These are phyloP conservation scores for Colletes latitarsis DNA, from an alignment of 1,140 invertebrate species.

Conservation along the genomic window DNA sequence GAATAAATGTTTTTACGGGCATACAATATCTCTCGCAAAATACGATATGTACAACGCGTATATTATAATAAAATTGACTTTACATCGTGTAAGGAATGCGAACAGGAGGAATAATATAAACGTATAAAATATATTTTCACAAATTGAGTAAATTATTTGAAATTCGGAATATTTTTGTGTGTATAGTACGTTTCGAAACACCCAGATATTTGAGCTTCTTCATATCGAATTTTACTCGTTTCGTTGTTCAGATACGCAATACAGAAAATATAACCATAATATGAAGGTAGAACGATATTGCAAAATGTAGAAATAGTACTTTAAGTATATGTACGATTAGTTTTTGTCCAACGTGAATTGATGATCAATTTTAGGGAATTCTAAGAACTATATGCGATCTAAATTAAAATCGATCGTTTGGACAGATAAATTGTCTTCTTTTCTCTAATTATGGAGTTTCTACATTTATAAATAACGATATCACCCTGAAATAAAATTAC, in stretches of 20 bases:
- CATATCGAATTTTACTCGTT: not conserved
- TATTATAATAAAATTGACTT: no score
- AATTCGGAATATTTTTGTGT: not conserved
- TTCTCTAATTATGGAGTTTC: no score
- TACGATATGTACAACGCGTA: no score
- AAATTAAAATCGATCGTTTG: slow-evolving; percentile 14
- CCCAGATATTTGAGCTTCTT: not conserved
- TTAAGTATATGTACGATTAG: slow-evolving; percentile 12
- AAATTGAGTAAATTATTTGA: not conserved
- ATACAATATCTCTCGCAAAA: no score
- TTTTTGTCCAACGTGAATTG: slow-evolving; percentile 11
- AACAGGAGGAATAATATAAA: not conserved
- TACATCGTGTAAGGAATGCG: no score
- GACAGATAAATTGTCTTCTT: not conserved
- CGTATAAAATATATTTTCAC: not conserved
- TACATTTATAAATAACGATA: no score
- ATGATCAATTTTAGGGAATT: slow-evolving; percentile 28
- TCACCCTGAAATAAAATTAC: no score
- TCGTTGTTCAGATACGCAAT: not conserved
- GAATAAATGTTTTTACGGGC: no score
- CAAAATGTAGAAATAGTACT: slow-evolving; percentile 4
- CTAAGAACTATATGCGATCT: not conserved
- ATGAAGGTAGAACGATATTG: not conserved
- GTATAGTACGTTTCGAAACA: not conserved
- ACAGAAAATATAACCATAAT: not conserved